A percentile compares a stretch with the other conserved stretches of the same genome.
These are phyloP conservation scores for Pomatorhinus ruficollis DNA, from an alignment of 2,113 vertebrate genomes.

Conservation along the genomic window DNA sequence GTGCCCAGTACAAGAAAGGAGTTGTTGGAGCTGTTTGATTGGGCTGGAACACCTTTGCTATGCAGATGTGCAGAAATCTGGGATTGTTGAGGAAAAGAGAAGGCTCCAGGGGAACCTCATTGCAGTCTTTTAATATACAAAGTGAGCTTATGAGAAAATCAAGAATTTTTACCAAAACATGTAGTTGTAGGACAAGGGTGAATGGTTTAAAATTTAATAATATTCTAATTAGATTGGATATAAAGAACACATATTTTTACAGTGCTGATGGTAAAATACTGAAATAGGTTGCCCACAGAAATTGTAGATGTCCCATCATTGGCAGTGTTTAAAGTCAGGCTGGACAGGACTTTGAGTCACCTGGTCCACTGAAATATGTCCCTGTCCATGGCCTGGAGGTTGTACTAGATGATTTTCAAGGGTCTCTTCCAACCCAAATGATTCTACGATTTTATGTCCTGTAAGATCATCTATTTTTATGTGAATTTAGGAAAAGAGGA, in stretches of 20 bases:
- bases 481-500: not conserved
- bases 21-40: not conserved
- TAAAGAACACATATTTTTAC: not conserved
- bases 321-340: not conserved
- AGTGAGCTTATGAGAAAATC: not conserved
- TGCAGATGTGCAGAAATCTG: not conserved
- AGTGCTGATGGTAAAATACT: not conserved
- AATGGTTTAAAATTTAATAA: not conserved
- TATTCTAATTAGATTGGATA: not conserved
- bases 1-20: not conserved
- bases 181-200: not conserved
- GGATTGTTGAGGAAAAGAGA: not conserved
- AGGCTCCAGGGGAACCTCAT: fast-evolving
- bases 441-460: not conserved
- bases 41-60: not conserved
- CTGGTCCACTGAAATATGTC: not conserved
- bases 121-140: not conserved
- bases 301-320: fast-evolving
- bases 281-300: not conserved
- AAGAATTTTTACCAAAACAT: not conserved
- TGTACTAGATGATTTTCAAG: not conserved
- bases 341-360: not conserved
- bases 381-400: fast-evolving
- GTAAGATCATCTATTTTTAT: not conserved
- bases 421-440: fast-evolving